Evolutionary conservation across 2,797 vertebrate genomes (phyloP), one percentile per base, ranked within the genome.

Genomic region (Argya squamiceps): DNA sequence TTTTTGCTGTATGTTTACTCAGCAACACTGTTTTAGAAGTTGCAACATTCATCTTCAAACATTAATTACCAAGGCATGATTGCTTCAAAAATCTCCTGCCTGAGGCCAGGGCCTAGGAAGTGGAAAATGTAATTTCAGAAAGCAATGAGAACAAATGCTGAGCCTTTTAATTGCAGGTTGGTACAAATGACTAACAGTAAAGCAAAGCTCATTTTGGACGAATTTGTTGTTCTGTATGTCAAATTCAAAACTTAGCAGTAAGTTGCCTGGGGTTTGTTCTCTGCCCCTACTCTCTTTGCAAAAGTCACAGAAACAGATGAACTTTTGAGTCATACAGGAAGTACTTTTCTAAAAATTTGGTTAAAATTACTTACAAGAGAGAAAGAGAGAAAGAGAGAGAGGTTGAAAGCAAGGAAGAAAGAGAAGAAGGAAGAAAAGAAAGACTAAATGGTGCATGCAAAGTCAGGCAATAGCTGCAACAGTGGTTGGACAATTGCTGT

Each of bases 101-200:
- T 2, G 16, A 88, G 80, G 93, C 74, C 84, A 93, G 74, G 81
- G 74, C 91, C 63, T 96, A 84, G 71, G 87, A 96, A 96, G 79
- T 88, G 84, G 86, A 96, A 96, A 97, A 96, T 73, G 74, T 91
- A 94, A 71, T 91, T 93, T 95, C 69, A 91, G 80, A 89, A 89
- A 91, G 64, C 82, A 21, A 88, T 55, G 92, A 96, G 80, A 91
- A 93, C 30, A 92, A 90, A 95, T 78, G 78, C 56, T 76, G 88
- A 94, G 92, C 36, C 60, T 92, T 96, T 89, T 96, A 97, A 97
- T 86, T 96, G 95, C 63, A 96, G 89, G 92, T 80, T 96, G 71
- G 78, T 75, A 86, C 67, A 71, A 86, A 93, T 85, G 80, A 95
- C 75, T 94, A 93, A 92, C 22, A 56, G n/a, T 93, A 93, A 96